Base-by-base conservation (phyloP, 2,888 invertebrate species). In the Nasonia oneida region DNA sequence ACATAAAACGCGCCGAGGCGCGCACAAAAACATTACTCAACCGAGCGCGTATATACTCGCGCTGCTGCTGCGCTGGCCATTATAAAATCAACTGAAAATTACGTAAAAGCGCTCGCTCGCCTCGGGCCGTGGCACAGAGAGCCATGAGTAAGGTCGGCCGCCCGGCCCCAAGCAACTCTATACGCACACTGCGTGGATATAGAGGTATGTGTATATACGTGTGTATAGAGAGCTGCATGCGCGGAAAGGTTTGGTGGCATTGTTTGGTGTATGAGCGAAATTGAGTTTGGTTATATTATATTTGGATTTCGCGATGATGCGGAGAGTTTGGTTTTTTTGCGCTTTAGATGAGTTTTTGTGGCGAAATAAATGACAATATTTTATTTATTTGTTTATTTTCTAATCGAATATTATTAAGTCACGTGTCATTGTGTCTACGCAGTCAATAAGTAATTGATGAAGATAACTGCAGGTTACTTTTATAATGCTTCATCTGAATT, bases 41-140 rank as follows among this genome's bases (percentile, higher is more conserved):
- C 85, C 75, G 75, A 47, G 79, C 29, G 75, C n/a, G n/a, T 8
- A 23, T 61, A 61, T 61, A 61, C n/a, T n/a, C n/a, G 6, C 12
- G 15, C 33, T 18, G n/a, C n/a, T n/a, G 67, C 47, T 71, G 73
- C 71, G 53, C 76, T 42, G 81, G 79, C 81, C 82, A 87, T 85
- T 87, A 87, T 85, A 87, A 87, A 85, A 85, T 85, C 81, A 85
- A 85, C 83, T 81, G 82, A 84, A 85, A 85, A 87, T 87, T 87
- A 87, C 87, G 87, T 87, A 87, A 87, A 87, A 78, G 87, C 81
- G 23, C 47, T 42, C 42, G 73, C 61, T 53, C 64, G 86, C 83
- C 81, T 87, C 84, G 84, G 82, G 81, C 82, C 81, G 83, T 78
- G 83, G 74, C 82, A 70, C 77, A 47, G 29, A 61, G 57, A 85